phyloP scores from a whole-genome alignment of 2,113 vertebrate genomes.

The Hippopotamus amphibius region DNA sequence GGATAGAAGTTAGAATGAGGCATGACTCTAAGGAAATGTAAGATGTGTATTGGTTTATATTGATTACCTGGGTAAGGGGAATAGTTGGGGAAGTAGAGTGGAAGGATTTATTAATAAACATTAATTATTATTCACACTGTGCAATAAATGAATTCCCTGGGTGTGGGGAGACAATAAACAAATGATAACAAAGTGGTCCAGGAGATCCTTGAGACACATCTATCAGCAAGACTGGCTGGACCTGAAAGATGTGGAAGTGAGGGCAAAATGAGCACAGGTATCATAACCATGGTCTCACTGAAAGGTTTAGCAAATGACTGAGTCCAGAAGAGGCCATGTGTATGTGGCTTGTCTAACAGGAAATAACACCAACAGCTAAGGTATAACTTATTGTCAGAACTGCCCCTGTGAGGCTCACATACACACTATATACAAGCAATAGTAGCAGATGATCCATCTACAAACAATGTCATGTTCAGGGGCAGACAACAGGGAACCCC shows the following conservation, averaged over 20 bases:
- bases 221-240: background rate
- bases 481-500: background rate
- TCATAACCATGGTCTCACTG: background rate
- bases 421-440: background rate
- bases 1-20: background rate
- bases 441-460: background rate
- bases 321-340: background rate
- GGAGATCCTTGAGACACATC: background rate
- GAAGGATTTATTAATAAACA: slow-evolving; percentile 20
- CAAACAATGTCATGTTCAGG: background rate
- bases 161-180: background rate
- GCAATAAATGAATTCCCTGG: background rate
- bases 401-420: background rate
- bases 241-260: background rate
- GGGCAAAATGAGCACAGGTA: background rate
- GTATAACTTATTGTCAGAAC: background rate
- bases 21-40: background rate
- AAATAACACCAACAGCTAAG: background rate
- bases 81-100: background rate
- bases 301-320: background rate
- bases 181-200: background rate
- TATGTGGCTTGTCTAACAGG: background rate
- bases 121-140: background rate
- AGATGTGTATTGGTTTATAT: background rate
- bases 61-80: background rate